These are phyloP conservation scores for Megalurothrips usitatus DNA, from an alignment of 2,888 invertebrate species.

Conservation along the genomic window DNA sequence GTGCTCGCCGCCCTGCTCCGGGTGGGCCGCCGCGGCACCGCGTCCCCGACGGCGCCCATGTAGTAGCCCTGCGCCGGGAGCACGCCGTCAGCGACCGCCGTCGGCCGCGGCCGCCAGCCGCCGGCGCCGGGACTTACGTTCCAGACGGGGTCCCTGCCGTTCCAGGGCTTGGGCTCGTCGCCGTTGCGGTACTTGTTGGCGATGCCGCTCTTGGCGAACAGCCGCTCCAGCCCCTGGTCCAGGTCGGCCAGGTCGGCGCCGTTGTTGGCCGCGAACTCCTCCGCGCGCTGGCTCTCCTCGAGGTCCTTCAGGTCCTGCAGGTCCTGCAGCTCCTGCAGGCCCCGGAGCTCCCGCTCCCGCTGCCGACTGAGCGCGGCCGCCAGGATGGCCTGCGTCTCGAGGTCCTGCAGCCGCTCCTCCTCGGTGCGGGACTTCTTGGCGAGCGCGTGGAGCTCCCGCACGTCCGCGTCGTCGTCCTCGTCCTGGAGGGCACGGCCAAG, in stretches of 20 bases:
- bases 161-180: not conserved
- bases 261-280: not conserved
- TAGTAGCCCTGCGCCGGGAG: not conserved
- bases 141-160: constrained; percentile 17
- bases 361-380: not conserved
- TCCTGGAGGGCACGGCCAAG: not conserved
- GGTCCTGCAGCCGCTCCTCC: constrained; percentile 11
- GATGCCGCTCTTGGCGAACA: constrained; percentile 15
- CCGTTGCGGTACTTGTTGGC: not conserved
- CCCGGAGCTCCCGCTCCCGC: not conserved
- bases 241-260: not conserved
- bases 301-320: not conserved
- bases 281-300: not conserved
- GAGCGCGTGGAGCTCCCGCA: not conserved
- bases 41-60: not conserved
- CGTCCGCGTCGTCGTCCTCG: constrained; percentile 2
- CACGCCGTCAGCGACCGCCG: not conserved
- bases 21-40: not conserved
- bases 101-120: not conserved
- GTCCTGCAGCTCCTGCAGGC: not conserved
- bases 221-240: constrained; percentile 7
- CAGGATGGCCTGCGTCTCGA: not conserved
- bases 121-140: not conserved
- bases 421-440: constrained; percentile 10
- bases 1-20: not conserved